Percentiles rank a stretch among this genome's conserved stretches.
These are phyloP conservation scores for Caenorhabditis tropicalis DNA, from an alignment of 1,140 invertebrate species.

Conservation along the genomic window DNA sequence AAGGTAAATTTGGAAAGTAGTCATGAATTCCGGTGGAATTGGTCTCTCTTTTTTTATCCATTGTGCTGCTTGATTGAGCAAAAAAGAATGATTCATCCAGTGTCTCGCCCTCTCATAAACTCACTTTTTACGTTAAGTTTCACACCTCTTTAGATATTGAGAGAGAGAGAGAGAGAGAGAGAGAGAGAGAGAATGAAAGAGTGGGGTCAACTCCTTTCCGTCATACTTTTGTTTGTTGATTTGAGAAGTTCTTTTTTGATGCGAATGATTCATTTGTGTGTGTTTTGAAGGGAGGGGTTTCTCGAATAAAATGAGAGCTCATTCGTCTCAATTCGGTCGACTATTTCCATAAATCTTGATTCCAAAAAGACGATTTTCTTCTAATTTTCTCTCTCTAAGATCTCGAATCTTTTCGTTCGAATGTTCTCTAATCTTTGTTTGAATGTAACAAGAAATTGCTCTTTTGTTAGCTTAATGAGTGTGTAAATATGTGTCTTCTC, in stretches of 20 bases:
- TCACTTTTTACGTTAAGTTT: slow-evolving; percentile 8
- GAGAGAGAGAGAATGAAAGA: background rate
- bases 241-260: background rate
- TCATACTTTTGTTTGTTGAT: slow-evolving; percentile 36
- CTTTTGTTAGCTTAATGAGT: background rate
- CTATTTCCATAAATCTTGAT: too few relatives aligned
- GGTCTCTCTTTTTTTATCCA: background rate
- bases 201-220: background rate
- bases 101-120: background rate
- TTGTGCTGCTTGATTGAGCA: slow-evolving; percentile 19
- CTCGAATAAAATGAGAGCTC: background rate
- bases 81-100: slow-evolving; percentile 31
- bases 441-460: background rate
- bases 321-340: too few relatives aligned
- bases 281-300: background rate
- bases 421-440: slow-evolving; percentile 3
- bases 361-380: background rate
- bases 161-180: background rate
- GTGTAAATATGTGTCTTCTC: slow-evolving; percentile 5
- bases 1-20: background rate
- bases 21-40: background rate
- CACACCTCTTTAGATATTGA: slow-evolving; percentile 3
- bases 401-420: background rate
- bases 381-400: background rate
- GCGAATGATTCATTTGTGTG: slow-evolving; percentile 29